Evolutionary conservation across 2,888 invertebrate species (phyloP), one percentile per base, ranked within the genome.

Genomic region (Gymnosoma rotundatum): DNA sequence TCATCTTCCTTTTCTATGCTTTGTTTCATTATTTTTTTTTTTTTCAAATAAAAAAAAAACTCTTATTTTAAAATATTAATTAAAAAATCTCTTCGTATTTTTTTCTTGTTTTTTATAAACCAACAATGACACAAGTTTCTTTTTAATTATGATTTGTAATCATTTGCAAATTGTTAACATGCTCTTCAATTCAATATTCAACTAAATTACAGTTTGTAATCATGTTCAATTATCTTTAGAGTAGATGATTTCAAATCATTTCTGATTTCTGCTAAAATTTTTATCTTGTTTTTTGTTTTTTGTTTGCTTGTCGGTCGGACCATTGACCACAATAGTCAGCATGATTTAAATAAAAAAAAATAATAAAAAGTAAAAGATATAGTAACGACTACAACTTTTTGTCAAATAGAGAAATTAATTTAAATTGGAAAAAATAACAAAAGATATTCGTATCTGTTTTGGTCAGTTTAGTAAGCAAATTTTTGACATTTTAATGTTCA

Each of bases 311-410:
- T 50, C 78, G 25, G 67, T 50, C 78, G 25, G 66, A 60, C 66
- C 52, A 73, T 54, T 75, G 75, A 75, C 81, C 75, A 70, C 63
- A 81, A 81, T 70, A 75, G 36, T 75, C 75, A 81, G 69, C 81
- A 81, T 75, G 70, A 75, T 81, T 81, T 69, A 42, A 63, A 81
- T 75, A 50, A 58, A 69, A 75, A 50, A 60, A 36, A 32, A 4
- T 2, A 4, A 6, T 32, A 58, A 69, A 70, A 50, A 61, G 25
- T 5, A 7, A 8, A 7, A 32, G 6, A 18, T 12, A 64, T n/a
- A 67, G 20, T 21, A 9, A 60, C 52, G 2, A 50, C 12, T 52
- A 42, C 38, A 61, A 42, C 42, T 20, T 61, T 52, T 61, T 78
- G 76, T 61, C 60, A 25, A 52, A 78, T 67, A 42, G 8, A 38